phyloP scores from a whole-genome alignment of 1,140 invertebrate genomes.

The Heliconius eleuchia region DNA sequence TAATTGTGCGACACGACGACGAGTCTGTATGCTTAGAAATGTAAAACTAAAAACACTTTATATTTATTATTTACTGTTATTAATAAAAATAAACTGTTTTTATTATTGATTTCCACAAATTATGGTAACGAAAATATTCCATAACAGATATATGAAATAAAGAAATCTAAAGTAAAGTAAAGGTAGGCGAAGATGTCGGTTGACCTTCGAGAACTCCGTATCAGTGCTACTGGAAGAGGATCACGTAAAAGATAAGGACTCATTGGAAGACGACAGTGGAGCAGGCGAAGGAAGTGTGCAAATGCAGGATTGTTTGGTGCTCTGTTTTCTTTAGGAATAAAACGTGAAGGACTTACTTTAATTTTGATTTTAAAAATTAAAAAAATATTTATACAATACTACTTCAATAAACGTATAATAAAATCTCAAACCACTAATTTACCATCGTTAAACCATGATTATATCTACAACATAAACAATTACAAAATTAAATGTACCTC shows the following conservation, averaged over 20 bases:
- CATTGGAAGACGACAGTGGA: no score
- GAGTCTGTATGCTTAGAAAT: not conserved
- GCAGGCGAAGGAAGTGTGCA: no score
- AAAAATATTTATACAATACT: not conserved
- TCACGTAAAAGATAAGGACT: no score
- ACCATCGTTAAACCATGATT: not conserved
- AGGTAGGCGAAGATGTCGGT: no score
- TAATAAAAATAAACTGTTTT: not conserved
- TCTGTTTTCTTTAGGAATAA: no score
- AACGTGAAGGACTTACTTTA: not conserved
- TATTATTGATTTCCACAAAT: not conserved
- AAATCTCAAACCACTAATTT: not conserved
- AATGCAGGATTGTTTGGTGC: no score
- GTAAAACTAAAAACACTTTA: not conserved
- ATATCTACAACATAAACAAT: not conserved
- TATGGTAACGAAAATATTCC: no score
- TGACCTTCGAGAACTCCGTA: no score
- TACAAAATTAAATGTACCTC: not conserved
- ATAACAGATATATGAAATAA: no score
- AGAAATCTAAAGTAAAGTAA: no score
- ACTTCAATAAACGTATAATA: not conserved
- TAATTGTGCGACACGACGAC: not conserved
- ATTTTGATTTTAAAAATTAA: not conserved
- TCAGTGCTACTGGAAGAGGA: no score
- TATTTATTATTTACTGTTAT: not conserved